Evolutionary conservation across 2,888 invertebrate species (phyloP), one percentile per base, ranked within the genome.

Genomic region (Autographa gamma): DNA sequence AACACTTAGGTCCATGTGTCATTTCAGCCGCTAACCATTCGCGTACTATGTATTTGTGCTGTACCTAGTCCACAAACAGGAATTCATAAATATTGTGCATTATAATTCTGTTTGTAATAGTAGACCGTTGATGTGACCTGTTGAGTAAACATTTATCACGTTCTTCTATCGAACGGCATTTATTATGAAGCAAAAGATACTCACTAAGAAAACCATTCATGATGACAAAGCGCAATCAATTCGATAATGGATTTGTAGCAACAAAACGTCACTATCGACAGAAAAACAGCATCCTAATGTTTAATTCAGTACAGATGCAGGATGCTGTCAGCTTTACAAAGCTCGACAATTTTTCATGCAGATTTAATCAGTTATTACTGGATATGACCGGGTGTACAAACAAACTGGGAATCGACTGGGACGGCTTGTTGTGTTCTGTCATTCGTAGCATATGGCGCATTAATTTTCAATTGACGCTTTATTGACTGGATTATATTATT

Each of bases 291-390:
- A 72, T 78, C 86, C 89, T 91, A 89, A 91, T 91, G 89, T 90
- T 91, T 91, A 90, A 93, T 94, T 91, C 89, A 90, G 84, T 73
- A 79, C 82, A 88, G 86, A 88, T 86, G 88, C 87, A 83, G 66
- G 66, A 81, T 79, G 81, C 87, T 86, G 87, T 87, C 88, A 89
- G 87, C 89, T 86, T 78, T 81, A 87, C 90, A 89, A 89, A 90
- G 90, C 89, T 84, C 81, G 87, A 87, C 89, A 89, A 93, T 93
- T 93, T 93, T 89, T 92, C 90, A 87, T 95, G 93, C 91, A 94
- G 93, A 91, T 93, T 95, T 95, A 93, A 95, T 93, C 91, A 91
- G 89, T 85, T 88, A 87, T 87, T 86, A 81, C 78, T 56, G 71
- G 16, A 48, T 59, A 60, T 52, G 62, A 62, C 73, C 69, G 73